A percentile compares a stretch with the other conserved stretches of the same genome.
Conservation (phyloP, 2,888 invertebrate genomes). For the Hecatera dysodea region DNA sequence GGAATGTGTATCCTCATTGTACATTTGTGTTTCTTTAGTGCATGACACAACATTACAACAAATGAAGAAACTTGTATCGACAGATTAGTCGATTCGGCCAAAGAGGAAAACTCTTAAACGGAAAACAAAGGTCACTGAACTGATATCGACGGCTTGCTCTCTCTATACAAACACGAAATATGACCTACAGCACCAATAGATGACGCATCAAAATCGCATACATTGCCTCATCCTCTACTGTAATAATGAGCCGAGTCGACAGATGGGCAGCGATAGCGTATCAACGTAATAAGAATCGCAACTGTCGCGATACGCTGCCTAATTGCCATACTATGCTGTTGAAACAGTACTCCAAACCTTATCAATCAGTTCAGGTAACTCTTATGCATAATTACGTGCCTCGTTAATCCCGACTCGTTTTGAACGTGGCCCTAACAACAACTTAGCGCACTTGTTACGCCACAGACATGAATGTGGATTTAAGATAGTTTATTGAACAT, state of each 20-base stretch:
- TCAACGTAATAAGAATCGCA: constrained; percentile 82
- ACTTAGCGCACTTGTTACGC: constrained; percentile 16
- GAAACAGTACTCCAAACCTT: constrained; percentile 66
- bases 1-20: too few species aligned
- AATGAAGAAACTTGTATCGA: not conserved
- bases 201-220: constrained; percentile 57
- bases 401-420: constrained; percentile 61
- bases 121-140: constrained; percentile 31
- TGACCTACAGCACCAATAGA: constrained; percentile 17
- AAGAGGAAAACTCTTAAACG: not conserved
- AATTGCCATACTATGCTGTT: constrained; percentile 63
- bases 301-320: constrained; percentile 67
- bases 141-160: constrained; percentile 26
- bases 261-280: constrained; percentile 83
- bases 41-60: not conserved
- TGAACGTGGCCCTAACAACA: constrained; percentile 39
- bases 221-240: constrained; percentile 48
- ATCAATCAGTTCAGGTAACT: constrained; percentile 61
- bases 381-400: constrained; percentile 54
- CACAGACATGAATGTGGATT: constrained; percentile 30
- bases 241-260: constrained; percentile 71
- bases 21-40: too few species aligned
- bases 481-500: constrained; percentile 35
- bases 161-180: constrained; percentile 24
- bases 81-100: not conserved